Conservation (phyloP, 2,113 vertebrate species). For the Anarrhichthys ocellatus region DNA sequence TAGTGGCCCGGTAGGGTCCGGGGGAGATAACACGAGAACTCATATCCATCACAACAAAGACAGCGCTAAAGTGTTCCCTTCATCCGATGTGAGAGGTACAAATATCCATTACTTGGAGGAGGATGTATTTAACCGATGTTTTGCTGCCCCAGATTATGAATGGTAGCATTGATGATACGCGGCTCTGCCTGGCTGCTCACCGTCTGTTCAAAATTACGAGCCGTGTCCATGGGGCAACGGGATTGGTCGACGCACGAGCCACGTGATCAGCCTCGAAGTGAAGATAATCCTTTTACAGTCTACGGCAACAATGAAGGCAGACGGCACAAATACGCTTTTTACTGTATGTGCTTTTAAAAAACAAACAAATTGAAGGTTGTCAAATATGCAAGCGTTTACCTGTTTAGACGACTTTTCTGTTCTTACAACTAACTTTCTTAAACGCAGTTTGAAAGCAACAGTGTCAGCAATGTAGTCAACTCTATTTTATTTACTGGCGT, state of each 20-base stretch:
- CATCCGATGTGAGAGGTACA: background rate
- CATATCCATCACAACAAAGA: constrained; percentile 46
- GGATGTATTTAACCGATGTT: background rate
- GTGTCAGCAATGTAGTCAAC: background rate
- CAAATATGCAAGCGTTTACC: background rate
- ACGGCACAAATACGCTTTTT: background rate
- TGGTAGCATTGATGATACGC: background rate
- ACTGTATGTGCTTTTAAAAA: background rate
- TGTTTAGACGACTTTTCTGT: background rate
- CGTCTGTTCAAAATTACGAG: constrained; percentile 82
- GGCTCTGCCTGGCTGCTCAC: background rate
- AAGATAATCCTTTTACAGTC: background rate
- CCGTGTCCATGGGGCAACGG: constrained; percentile 20
- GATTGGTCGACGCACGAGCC: constrained; percentile 72
- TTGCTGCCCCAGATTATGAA: background rate
- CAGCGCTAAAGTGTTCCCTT: background rate
- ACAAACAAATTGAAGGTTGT: background rate
- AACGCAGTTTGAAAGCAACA: background rate
- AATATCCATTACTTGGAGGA: constrained; percentile 7
- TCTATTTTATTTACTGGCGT: background rate
- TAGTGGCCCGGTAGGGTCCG: constrained; percentile 73
- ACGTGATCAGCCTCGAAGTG: constrained; percentile 57
- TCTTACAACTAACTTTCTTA: background rate
- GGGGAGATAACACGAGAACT: constrained; percentile 71
- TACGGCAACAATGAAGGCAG: background rate